Base-by-base conservation (phyloP, 2,888 invertebrate species). In the Cephalotes varians region DNA sequence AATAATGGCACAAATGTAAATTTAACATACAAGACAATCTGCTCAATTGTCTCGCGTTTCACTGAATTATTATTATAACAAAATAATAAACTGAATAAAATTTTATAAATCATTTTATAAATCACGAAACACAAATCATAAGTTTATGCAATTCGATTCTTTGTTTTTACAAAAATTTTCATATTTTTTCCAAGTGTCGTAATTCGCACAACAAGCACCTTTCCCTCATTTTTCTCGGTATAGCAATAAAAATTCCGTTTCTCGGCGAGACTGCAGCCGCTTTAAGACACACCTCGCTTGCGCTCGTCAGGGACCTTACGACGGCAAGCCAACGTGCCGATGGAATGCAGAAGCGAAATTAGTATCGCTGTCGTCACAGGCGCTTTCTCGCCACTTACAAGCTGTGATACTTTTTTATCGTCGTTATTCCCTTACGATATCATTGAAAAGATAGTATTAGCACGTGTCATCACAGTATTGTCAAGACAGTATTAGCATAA, bases 291-390 rank as follows among this genome's bases (percentile, higher is more conserved):
- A 76, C 65, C 65, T 76, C 28, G 51, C 51, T 64, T 18, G 51
- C 72, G 28, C 58, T 76, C 65, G 65, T 40, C 74, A 49, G 83
- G 84, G 81, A 82, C 81, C 83, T 81, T 40, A 62, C 87, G 82
- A 81, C 84, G 81, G 82, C 85, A 73, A 81, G 83, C 82, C 83
- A 86, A 84, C 85, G 85, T 64, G 86, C 58, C 83, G 76, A 89
- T 88, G 90, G 88, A 91, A 90, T 90, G 91, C 86, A 85, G 87
- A 86, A 87, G 89, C 89, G 89, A 90, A 91, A 91, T 91, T 91
- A 90, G 91, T 89, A 87, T 88, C 87, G 87, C 83, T 85, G 86
- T 88, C 88, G 82, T 88, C 88, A 84, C 84, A 76, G 83, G 82
- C 82, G 81, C 72, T 86, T 79, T 84, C 87, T 89, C 85, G 82